phyloP scores from a whole-genome alignment of 2,113 vertebrate species.

The Pterocles gutturalis region DNA sequence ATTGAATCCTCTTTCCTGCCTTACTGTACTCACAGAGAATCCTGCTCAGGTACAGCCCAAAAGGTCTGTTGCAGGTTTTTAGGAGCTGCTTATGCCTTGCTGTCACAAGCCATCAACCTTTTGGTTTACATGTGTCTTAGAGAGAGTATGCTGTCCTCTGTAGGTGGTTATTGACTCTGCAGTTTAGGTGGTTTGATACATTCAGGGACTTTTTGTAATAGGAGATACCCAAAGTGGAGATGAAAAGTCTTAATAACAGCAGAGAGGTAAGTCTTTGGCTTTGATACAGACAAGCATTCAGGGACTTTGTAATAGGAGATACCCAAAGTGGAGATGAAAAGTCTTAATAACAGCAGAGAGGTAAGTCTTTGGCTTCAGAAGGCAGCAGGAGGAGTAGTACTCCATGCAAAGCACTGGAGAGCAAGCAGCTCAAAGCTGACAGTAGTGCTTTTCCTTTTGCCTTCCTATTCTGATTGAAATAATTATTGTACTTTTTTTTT shows the following conservation, averaged over 20 bases:
- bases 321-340: not conserved
- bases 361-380: not conserved
- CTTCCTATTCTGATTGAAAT: not conserved
- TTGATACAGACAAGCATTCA: not conserved
- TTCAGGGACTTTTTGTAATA: not conserved
- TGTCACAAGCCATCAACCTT: not conserved
- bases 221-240: not conserved
- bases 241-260: not conserved
- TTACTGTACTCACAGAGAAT: not conserved
- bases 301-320: not conserved
- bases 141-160: not conserved
- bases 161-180: not conserved
- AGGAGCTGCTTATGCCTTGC: not conserved
- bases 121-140: not conserved
- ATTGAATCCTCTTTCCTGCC: not conserved
- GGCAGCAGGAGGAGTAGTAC: not conserved
- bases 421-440: not conserved
- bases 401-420: not conserved
- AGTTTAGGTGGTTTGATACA: not conserved
- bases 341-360: not conserved
- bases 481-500: not conserved
- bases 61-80: not conserved
- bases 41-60: not conserved
- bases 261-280: not conserved
- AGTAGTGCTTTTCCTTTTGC: not conserved